Conservation (phyloP, 2,888 invertebrate genomes). For the Adelphocoris suturalis region DNA sequence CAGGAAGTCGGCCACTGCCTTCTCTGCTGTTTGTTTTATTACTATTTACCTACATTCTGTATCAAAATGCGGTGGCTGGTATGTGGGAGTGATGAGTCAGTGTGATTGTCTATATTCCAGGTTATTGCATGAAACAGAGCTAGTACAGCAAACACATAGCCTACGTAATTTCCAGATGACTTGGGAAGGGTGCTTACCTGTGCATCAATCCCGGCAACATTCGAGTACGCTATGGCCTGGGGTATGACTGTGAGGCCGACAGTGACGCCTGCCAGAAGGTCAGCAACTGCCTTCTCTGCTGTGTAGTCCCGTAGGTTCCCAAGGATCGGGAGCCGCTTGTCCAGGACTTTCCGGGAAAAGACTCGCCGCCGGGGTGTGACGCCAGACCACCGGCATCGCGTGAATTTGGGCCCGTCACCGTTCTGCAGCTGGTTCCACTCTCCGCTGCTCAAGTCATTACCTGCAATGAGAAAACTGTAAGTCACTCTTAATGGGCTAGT, state of each 20-base stretch:
- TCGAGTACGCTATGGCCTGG: constrained; percentile 88
- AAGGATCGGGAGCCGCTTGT: constrained; percentile 81
- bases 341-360: constrained; percentile 77
- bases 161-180: too few species aligned
- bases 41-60: too few species aligned
- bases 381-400: constrained; percentile 65
- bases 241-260: constrained; percentile 89
- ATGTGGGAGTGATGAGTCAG: too few species aligned
- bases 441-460: constrained; percentile 48
- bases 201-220: constrained; percentile 86
- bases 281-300: constrained; percentile 82
- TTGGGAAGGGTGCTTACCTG: constrained; percentile 79
- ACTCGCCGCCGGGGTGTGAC: constrained; percentile 71
- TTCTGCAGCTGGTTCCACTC: constrained; percentile 49
- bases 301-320: constrained; percentile 83
- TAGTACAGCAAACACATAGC: too few species aligned
- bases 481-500: background rate
- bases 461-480: constrained; percentile 38
- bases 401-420: constrained; percentile 71
- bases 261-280: constrained; percentile 87
- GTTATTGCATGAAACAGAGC: too few species aligned
- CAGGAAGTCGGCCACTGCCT: constrained; percentile 84
- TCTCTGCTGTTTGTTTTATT: constrained; percentile 80
- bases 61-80: too few species aligned
- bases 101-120: too few species aligned